These are phyloP conservation scores for Hemibagrus wyckioides DNA, from an alignment of 2,113 vertebrate genomes.

Conservation along the genomic window DNA sequence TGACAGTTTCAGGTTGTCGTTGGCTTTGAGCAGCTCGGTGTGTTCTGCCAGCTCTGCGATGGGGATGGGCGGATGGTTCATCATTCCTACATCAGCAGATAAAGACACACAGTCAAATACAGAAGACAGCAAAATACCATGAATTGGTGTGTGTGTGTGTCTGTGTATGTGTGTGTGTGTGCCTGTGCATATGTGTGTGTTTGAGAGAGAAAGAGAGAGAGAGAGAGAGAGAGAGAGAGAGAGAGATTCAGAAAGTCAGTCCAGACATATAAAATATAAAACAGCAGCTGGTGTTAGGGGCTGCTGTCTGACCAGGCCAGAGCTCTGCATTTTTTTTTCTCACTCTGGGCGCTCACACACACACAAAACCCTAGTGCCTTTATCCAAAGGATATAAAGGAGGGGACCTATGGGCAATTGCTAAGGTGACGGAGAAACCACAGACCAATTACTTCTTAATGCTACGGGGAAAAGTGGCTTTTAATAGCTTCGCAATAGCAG, in stretches of 20 bases:
- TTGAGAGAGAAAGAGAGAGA: too few relatives aligned
- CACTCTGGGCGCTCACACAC: constrained; percentile 13
- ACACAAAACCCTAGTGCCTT: not conserved
- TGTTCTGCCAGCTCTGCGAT: constrained; percentile 93
- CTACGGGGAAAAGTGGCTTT: constrained; percentile 44
- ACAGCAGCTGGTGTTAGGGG: constrained; percentile 23
- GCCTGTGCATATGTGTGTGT: not conserved
- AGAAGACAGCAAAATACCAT: not conserved
- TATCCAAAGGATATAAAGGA: constrained; percentile 33
- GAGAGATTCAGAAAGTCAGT: constrained; percentile 2
- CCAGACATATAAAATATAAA: constrained; percentile 4
- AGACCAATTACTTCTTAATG: constrained; percentile 56
- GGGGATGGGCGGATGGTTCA: constrained; percentile 95
- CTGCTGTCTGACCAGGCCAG: constrained; percentile 63
- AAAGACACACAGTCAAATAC: constrained; percentile 18
- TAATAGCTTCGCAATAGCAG: constrained; percentile 53
- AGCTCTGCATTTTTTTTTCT: constrained; percentile 57
- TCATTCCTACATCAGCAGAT: constrained; percentile 82
- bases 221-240: too few relatives aligned
- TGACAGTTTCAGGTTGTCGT: constrained; percentile 97
- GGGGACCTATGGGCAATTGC: constrained; percentile 47
- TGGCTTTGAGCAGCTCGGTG: constrained; percentile 94
- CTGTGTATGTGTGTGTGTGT: not conserved
- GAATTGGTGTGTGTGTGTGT: not conserved
- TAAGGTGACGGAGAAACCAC: constrained; percentile 44